Conservation (phyloP, 2,113 vertebrate genomes). For the Pteronura brasiliensis region DNA sequence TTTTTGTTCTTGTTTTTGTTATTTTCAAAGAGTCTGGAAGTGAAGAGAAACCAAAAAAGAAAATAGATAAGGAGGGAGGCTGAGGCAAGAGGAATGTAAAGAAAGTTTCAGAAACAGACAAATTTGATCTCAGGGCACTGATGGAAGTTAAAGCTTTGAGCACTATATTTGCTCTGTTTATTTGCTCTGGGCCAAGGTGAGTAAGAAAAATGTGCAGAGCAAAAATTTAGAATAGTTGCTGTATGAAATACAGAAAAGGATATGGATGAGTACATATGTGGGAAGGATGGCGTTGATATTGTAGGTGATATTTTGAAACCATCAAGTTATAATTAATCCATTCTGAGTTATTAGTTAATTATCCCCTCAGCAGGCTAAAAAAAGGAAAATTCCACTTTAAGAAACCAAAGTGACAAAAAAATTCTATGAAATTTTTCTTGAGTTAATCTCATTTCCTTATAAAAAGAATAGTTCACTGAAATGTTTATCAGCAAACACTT, state of each 20-base stretch:
- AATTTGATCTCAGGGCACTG: background rate
- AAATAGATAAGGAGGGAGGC: background rate
- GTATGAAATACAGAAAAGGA: background rate
- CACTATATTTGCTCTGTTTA: background rate
- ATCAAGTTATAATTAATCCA: background rate
- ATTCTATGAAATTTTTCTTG: background rate
- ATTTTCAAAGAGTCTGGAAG: background rate
- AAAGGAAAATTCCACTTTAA: background rate
- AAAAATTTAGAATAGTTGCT: background rate
- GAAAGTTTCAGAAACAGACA: background rate
- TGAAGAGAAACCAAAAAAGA: background rate
- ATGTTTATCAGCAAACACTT: background rate
- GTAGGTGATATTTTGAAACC: background rate
- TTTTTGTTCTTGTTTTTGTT: background rate
- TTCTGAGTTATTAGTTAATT: background rate
- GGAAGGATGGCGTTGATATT: background rate
- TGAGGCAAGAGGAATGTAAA: background rate
- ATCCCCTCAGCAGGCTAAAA: background rate
- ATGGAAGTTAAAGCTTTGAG: background rate
- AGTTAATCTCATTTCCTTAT: background rate
- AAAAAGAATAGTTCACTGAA: background rate
- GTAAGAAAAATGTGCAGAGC: background rate
- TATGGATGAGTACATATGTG: background rate
- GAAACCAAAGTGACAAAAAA: background rate
- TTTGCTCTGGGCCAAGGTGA: background rate